Base-by-base conservation (phyloP, 2,113 vertebrate species). In the Camelus dromedarius region DNA sequence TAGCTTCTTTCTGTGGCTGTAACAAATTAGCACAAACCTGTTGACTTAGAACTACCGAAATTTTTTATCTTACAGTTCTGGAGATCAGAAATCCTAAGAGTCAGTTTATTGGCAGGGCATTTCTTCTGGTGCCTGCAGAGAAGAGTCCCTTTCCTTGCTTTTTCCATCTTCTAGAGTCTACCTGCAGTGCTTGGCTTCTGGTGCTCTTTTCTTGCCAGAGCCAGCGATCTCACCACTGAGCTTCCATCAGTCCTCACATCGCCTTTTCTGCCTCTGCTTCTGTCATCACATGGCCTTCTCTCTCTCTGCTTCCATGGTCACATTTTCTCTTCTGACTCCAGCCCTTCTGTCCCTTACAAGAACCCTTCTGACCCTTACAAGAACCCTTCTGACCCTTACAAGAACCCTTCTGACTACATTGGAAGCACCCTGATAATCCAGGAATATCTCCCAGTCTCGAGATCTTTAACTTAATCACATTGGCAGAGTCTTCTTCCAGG, bases 111-210 rank as follows among this genome's bases (percentile, higher is more conserved):
- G 22, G 48, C 48, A 48, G 20, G 9, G 3, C 8, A 9, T 73
- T 80, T 77, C 20, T 84, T 91, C 5, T 22, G 4, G 35, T 56
- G 13, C 1, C 14, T 58, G 0, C 26, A 4, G 10, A 76, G 38
- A 81, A 52, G n/a, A 66, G 28, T 42, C 15, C 20, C 75, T 48
- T 15, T 12, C 11, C 30, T 38, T 22, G 1, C 20, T 16, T 76
- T 84, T 56, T 20, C 4, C 22, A 67, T 48, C 28, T 32, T 66
- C 26, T 66, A 7, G 46, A 82, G 69, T n/a, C 14, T 77, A 11
- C 15, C n/a, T 1, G 0, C 2, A 30, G 50, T 35, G 32, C 5
- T 50, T 56, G 38, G 11, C 35, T 52, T 10, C 1, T 1, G 5
- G 5, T 2, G 11, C 0, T 12, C n/a, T 56, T 86, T 8, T n/a